Conservation (phyloP, 2,797 vertebrate genomes). For the Sitta carolinensis region DNA sequence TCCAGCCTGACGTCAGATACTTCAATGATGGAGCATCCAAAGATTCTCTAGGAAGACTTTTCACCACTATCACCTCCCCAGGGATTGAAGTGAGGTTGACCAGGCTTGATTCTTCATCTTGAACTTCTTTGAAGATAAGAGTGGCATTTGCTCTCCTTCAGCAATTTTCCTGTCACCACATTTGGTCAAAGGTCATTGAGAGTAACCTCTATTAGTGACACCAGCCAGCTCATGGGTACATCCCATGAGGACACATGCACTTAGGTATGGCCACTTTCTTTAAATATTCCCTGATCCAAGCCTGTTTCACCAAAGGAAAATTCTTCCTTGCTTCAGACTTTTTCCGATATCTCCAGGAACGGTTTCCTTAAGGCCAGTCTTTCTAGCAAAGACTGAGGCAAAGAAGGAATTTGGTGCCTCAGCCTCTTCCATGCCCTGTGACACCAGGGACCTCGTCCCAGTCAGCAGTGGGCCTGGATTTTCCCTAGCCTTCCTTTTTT, state of each 20-base stretch:
- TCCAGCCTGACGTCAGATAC: background rate
- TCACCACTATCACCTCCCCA: background rate
- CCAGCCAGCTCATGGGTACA: background rate
- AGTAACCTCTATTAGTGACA: background rate
- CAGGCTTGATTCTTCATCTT: background rate
- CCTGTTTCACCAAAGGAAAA: background rate
- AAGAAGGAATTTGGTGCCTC: background rate
- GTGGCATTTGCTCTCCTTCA: background rate
- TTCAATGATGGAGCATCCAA: background rate
- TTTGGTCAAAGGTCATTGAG: background rate
- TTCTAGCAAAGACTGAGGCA: background rate
- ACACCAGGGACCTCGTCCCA: background rate
- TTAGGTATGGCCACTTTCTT: background rate
- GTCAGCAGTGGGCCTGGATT: background rate
- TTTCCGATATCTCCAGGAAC: background rate
- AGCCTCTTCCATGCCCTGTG: background rate
- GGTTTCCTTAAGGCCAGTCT: background rate
- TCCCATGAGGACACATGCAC: background rate
- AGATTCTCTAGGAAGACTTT: background rate
- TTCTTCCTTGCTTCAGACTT: background rate
- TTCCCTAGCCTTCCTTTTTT: background rate
- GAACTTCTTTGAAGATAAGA: background rate
- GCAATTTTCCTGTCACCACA: background rate
- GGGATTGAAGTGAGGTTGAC: background rate
- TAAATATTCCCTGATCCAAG: background rate